Base-by-base conservation (phyloP, 2,113 vertebrate species). In the Butastur rufipennis region DNA sequence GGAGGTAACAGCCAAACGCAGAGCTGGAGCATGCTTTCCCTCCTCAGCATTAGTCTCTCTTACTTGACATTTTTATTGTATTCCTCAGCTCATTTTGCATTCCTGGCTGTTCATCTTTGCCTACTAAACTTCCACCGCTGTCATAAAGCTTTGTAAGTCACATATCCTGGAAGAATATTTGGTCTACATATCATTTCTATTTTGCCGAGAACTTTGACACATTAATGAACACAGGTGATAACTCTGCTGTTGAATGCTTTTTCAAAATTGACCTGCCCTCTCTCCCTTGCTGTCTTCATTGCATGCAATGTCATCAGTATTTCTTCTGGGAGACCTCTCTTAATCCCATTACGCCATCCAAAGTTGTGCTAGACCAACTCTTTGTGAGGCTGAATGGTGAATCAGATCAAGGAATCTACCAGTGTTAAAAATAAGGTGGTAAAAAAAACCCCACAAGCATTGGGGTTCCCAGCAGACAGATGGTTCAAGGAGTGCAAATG, bases 401-500 rank as follows among this genome's bases (percentile, higher is more conserved):
- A 27, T 25, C 56, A 20, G 38, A 38, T 25, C 14, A 52, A 40
- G 59, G 32, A 32, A 27, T 10, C 38, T 48, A 6, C 26, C 56
- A 9, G 0, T 9, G 23, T 21, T 53, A 53, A 40, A 72, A 48
- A 34, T 7, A 0, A 16, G 43, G 31, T 66, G 36, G 25, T 10
- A 15, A 25, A 38, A 34, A 34, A 21, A 3, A 1, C 5, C 14
- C 16, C 52, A 0, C 8, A 4, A 23, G 40, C n/a, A 5, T 1
- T 10, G 17, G 52, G 23, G 52, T 32, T 42, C 47, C 43, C 14
- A 40, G 42, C 45, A 31, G 42, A 4, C 26, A 47, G 47, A 4
- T 2, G 7, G 50, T 5, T 56, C 26, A 10, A 20, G 2, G 13
- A 32, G 50, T 36, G 6, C 11, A 11, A 26, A 15, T 1, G 3